phyloP scores from a whole-genome alignment of 2,113 vertebrate genomes.

The Gavialis gangeticus region DNA sequence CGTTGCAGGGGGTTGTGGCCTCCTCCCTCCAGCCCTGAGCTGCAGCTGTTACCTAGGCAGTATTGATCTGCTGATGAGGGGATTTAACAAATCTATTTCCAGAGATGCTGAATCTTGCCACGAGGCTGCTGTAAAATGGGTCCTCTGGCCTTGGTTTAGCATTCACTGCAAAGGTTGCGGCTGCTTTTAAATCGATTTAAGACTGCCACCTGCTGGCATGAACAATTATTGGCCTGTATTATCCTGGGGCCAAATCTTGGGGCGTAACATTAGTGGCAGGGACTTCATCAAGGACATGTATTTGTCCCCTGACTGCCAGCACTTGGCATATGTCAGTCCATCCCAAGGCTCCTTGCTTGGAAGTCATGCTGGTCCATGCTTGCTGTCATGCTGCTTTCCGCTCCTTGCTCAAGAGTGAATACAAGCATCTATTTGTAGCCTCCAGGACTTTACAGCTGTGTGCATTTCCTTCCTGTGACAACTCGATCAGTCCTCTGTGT shows the following conservation, averaged over 20 bases:
- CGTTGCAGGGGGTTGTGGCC: neutral
- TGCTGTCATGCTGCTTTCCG: neutral
- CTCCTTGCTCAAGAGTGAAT: fast-evolving
- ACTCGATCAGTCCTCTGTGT: neutral
- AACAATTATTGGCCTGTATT: neutral
- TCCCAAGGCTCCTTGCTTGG: fast-evolving
- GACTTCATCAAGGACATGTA: no score
- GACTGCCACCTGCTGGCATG: conserved; percentile 68
- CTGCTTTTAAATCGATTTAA: neutral
- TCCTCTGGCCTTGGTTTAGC: neutral
- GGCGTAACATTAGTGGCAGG: no score
- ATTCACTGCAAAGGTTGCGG: neutral
- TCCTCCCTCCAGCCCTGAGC: neutral
- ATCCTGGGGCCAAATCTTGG: neutral
- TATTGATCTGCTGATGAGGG: neutral
- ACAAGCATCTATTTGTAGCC: neutral
- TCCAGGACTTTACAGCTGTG: neutral
- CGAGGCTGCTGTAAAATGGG: neutral
- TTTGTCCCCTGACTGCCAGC: neutral
- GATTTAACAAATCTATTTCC: neutral
- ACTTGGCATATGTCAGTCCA: neutral
- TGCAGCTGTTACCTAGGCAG: neutral
- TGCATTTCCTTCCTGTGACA: neutral
- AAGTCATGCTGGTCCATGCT: neutral
- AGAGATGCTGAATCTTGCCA: neutral